Evolutionary conservation across 2,797 vertebrate genomes (phyloP).

Genomic region (Vireo griseus): DNA sequence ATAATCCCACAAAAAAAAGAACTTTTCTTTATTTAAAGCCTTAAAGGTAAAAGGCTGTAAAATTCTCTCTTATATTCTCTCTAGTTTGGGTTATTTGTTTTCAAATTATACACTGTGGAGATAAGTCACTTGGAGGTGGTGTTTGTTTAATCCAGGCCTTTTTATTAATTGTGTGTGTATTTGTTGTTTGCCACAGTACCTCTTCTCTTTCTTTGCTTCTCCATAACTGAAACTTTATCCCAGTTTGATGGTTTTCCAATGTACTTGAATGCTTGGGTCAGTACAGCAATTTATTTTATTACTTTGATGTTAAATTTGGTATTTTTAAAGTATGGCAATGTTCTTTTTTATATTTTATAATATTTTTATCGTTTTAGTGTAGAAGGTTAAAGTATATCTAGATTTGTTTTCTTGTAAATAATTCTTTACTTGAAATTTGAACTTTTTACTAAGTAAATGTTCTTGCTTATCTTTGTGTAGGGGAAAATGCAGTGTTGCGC

Average conservation of each 20-base stretch:
- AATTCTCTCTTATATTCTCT: background rate
- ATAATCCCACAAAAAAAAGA: background rate
- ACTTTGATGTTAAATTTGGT: background rate
- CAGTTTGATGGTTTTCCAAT: background rate
- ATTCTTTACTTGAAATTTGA: background rate
- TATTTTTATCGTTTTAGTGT: background rate
- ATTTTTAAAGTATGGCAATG: background rate
- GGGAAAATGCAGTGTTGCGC: slow-evolving; percentile 95
- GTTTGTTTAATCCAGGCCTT: background rate
- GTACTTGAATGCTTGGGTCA: background rate
- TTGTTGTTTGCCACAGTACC: background rate
- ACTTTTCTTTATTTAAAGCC: background rate
- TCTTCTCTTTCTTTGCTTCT: background rate
- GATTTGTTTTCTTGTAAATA: background rate
- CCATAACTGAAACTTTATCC: background rate
- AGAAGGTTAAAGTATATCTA: background rate
- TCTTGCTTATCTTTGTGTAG: slow-evolving; percentile 69
- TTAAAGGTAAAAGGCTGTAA: background rate
- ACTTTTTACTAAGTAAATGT: background rate
- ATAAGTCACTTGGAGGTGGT: background rate
- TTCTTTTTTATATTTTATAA: background rate
- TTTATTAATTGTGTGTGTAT: background rate
- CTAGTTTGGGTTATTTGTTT: background rate
- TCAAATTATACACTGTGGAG: background rate
- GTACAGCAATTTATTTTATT: background rate